These are phyloP conservation scores for Lasioglossum pauxillum DNA, from an alignment of 2,888 invertebrate genomes.

Conservation along the genomic window DNA sequence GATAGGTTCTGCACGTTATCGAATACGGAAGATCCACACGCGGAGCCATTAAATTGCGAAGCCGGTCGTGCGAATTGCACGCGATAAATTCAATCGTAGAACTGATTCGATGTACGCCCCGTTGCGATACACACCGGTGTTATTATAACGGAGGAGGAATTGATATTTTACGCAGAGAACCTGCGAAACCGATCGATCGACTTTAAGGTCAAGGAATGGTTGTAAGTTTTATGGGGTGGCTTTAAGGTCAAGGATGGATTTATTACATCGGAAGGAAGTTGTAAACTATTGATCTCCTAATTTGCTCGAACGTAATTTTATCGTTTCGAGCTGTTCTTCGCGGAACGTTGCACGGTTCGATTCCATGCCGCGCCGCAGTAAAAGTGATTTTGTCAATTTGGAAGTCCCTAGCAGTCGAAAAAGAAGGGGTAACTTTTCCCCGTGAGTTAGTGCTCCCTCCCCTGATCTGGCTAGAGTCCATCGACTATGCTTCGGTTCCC, in stretches of 20 bases:
- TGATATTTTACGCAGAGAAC: conserved; percentile 7
- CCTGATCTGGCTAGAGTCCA: not conserved
- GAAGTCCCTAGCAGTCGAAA: too few species aligned
- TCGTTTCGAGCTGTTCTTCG: not conserved
- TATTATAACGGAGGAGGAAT: conserved; percentile 3
- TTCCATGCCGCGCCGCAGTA: too few species aligned
- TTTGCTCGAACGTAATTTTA: not conserved
- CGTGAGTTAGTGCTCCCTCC: too few species aligned
- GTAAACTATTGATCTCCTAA: not conserved
- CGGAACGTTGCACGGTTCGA: not conserved
- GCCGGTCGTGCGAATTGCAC: conserved; percentile 12
- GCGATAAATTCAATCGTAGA: conserved; percentile 24
- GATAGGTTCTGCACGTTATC: not conserved
- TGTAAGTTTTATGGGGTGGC: conserved; percentile 9
- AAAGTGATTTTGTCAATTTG: not conserved
- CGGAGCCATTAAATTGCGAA: conserved; percentile 16
- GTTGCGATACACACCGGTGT: not conserved
- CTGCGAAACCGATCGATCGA: conserved; percentile 32
- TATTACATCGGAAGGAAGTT: not conserved
- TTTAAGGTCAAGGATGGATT: conserved; percentile 11
- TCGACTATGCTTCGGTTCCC: not conserved
- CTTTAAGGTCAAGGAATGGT: conserved; percentile 27
- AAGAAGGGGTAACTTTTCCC: too few species aligned
- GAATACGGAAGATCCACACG: not conserved
- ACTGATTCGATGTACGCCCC: not conserved